Evolutionary conservation across 2,797 vertebrate genomes (phyloP).

Genomic region (Gymnothorax reevesii): DNA sequence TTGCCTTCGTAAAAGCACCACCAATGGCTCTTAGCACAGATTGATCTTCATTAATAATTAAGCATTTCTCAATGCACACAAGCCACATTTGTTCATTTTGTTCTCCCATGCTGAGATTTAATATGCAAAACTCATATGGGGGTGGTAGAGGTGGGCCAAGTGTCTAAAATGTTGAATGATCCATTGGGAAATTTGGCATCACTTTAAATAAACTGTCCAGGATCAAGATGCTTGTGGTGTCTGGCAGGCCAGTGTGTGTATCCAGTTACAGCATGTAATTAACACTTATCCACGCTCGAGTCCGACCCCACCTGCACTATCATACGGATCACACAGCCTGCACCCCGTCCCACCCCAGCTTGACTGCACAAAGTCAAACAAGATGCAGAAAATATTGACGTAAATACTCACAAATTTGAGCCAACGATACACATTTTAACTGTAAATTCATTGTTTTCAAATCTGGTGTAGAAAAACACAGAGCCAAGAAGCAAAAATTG

Average conservation of each 20-base stretch:
- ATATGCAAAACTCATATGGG: neutral
- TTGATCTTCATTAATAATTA: neutral
- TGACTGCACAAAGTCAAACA: neutral
- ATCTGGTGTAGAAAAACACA: no score
- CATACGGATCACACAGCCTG: slow-evolving; percentile 64
- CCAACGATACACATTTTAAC: no score
- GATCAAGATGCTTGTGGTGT: slow-evolving; percentile 70
- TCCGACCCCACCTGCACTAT: slow-evolving; percentile 51
- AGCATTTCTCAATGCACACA: slow-evolving; percentile 6
- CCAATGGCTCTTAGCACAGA: neutral
- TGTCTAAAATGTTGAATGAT: slow-evolving; percentile 38
- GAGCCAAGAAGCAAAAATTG: no score
- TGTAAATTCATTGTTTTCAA: no score
- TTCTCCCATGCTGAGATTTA: slow-evolving; percentile 23
- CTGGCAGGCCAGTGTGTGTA: slow-evolving; percentile 70
- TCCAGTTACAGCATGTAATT: slow-evolving; percentile 76
- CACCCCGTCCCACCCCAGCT: slow-evolving; percentile 33
- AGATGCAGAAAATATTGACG: neutral
- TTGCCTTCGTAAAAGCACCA: neutral
- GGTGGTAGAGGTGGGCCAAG: neutral
- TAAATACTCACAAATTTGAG: no score
- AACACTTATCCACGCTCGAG: slow-evolving; percentile 66
- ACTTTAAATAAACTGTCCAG: slow-evolving; percentile 66
- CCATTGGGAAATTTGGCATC: slow-evolving; percentile 52
- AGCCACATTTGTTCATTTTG: slow-evolving; percentile 1